These are phyloP conservation scores for Pagetopsis macropterus DNA, from an alignment of 2,797 vertebrate species.

Conservation along the genomic window DNA sequence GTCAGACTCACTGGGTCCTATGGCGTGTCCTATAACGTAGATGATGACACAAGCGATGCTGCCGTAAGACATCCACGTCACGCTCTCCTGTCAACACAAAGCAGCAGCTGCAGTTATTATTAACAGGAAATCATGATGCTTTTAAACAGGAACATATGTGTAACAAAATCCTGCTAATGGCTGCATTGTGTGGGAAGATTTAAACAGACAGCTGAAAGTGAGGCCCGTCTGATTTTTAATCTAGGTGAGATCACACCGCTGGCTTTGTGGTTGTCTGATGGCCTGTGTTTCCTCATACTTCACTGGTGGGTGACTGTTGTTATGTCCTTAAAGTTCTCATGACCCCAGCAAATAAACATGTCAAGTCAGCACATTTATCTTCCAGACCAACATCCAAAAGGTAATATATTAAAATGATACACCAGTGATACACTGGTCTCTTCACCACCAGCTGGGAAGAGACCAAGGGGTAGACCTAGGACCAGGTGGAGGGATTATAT, in stretches of 20 bases:
- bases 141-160: slow-evolving; percentile 20
- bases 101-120: slow-evolving; percentile 35
- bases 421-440: too few species aligned
- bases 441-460: too few species aligned
- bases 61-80: slow-evolving; percentile 91
- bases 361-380: slow-evolving; percentile 36
- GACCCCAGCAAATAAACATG: slow-evolving; percentile 30
- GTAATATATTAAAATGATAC: neutral
- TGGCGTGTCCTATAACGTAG: slow-evolving; percentile 91
- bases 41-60: slow-evolving; percentile 89
- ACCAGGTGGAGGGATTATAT: too few species aligned
- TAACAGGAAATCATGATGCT: neutral
- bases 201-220: neutral
- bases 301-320: slow-evolving; percentile 13
- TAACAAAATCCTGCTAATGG: neutral
- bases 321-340: slow-evolving; percentile 22
- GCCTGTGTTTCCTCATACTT: slow-evolving; percentile 11
- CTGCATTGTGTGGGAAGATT: slow-evolving; percentile 3
- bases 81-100: slow-evolving; percentile 73
- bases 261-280: slow-evolving; percentile 22
- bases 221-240: neutral
- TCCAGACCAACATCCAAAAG: slow-evolving; percentile 15
- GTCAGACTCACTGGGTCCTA: slow-evolving; percentile 91
- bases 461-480: too few species aligned
- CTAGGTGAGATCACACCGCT: slow-evolving; percentile 40